These are phyloP conservation scores for Gobius niger DNA, from an alignment of 2,113 vertebrate species.

Conservation along the genomic window DNA sequence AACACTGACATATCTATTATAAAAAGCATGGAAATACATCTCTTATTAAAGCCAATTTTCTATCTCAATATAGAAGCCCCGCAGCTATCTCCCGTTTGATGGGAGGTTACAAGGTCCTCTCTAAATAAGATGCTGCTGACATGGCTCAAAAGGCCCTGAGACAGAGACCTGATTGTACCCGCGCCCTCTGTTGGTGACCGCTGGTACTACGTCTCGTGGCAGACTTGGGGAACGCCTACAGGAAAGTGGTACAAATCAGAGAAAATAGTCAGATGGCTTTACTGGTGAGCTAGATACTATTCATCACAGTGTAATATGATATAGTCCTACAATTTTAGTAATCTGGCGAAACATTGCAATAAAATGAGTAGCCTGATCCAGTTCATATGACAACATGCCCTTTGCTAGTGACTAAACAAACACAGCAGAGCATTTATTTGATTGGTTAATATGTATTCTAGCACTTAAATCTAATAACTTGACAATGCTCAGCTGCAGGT, in stretches of 20 bases:
- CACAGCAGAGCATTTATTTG: neutral
- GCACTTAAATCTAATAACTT: neutral
- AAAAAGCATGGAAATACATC: neutral
- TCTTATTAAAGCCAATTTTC: neutral
- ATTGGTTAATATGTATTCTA: neutral
- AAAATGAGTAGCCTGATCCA: neutral
- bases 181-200: constrained; percentile 54
- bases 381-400: neutral
- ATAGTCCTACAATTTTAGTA: neutral
- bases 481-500: neutral
- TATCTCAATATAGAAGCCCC: neutral
- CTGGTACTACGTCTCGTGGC: constrained; percentile 28
- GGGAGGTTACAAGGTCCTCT: constrained; percentile 21
- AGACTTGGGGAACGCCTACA: constrained; percentile 26
- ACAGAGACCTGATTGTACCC: constrained; percentile 63
- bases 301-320: neutral
- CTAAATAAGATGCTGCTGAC: constrained; percentile 42
- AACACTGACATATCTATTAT: no score
- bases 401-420: neutral
- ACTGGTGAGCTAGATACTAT: neutral
- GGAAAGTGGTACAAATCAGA: constrained; percentile 15
- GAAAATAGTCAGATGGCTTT: neutral
- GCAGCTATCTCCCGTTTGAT: neutral
- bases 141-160: constrained; percentile 6
- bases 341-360: neutral